These are phyloP conservation scores for Platyrinchus mystaceus DNA, from an alignment of 2,797 vertebrate genomes.

Conservation along the genomic window DNA sequence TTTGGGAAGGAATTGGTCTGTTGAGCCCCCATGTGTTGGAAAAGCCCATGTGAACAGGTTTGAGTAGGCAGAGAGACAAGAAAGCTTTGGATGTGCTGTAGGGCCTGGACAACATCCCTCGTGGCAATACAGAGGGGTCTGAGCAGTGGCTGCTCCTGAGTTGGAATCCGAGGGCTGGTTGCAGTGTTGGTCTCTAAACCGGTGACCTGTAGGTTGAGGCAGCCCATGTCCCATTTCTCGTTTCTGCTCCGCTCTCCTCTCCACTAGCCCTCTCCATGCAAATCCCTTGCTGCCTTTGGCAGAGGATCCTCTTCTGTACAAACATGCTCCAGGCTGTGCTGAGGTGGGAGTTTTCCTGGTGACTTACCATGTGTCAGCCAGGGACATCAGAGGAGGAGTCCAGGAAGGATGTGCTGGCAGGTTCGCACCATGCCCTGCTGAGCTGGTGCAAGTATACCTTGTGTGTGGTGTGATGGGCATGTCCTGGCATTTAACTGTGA, in stretches of 20 bases:
- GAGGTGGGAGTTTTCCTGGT: neutral
- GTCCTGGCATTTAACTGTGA: neutral
- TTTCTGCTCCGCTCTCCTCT: neutral
- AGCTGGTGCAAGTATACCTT: neutral
- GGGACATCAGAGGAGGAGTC: neutral
- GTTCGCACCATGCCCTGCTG: neutral
- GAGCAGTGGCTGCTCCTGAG: accelerated
- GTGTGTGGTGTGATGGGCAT: neutral
- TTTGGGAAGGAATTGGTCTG: neutral
- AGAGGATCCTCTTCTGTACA: neutral
- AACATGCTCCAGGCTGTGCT: neutral
- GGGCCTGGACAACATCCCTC: accelerated
- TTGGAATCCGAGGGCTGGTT: neutral
- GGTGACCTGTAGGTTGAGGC: neutral
- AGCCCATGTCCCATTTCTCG: accelerated
- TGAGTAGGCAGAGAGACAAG: neutral
- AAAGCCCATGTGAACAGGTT: neutral
- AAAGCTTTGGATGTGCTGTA: accelerated
- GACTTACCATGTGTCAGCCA: neutral
- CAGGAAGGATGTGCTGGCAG: neutral
- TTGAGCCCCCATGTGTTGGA: neutral
- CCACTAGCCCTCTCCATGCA: accelerated
- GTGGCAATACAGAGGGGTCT: neutral
- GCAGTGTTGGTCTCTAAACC: neutral
- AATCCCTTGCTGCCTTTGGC: neutral